Conservation (phyloP, 2,113 vertebrate species). For the Nycticorax nycticorax region DNA sequence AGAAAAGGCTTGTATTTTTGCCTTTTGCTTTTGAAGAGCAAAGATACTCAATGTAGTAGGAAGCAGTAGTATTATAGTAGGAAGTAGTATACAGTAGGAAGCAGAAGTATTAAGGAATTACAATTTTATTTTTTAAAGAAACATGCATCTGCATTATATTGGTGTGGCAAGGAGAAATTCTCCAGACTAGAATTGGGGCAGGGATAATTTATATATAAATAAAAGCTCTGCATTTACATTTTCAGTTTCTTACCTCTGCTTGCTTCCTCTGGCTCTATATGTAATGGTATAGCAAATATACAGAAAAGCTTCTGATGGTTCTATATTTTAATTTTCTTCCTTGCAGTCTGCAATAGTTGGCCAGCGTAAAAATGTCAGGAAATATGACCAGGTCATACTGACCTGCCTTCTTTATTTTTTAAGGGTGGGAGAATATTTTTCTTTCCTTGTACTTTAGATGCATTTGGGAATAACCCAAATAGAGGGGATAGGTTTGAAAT, state of each 20-base stretch:
- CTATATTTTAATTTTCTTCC: background rate
- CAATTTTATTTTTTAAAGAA: background rate
- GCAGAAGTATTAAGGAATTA: background rate
- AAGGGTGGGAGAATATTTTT: background rate
- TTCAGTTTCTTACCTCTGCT: background rate
- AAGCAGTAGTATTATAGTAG: background rate
- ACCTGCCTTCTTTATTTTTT: background rate
- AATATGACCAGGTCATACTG: background rate
- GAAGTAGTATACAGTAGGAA: background rate
- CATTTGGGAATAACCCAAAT: background rate
- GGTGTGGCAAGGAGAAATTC: background rate
- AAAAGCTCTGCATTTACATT: background rate
- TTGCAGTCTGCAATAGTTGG: background rate
- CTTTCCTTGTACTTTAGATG: background rate
- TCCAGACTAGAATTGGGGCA: background rate
- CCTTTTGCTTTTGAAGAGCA: background rate
- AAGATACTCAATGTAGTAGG: background rate
- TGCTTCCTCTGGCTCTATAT: background rate
- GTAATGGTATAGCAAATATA: background rate
- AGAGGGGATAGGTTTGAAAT: background rate
- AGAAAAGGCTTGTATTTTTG: background rate
- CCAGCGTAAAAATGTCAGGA: background rate
- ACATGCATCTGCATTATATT: background rate
- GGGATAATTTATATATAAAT: background rate
- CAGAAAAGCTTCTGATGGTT: background rate